A percentile compares a stretch with the other conserved stretches of the same genome.
Evolutionary conservation across 2,888 invertebrate species (phyloP).

Genomic region (Ypsolopha sequella): DNA sequence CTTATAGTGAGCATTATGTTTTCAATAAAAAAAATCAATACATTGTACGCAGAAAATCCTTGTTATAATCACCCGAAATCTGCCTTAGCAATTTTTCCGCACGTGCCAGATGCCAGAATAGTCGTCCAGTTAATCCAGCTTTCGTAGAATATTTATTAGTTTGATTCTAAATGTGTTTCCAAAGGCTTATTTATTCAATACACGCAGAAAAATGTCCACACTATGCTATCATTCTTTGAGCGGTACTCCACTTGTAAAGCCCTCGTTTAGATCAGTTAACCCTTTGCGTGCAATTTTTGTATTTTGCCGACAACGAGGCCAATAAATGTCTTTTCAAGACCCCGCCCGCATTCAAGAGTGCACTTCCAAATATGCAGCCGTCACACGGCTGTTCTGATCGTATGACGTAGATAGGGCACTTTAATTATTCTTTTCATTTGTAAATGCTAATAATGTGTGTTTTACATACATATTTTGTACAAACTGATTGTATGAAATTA

Average conservation of each 20-base stretch:
- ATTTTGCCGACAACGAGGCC: slow-evolving; percentile 33
- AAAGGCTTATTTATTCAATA: too few species aligned
- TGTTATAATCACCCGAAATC: too few species aligned
- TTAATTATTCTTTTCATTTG: neutral
- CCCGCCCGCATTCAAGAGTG: slow-evolving; percentile 9
- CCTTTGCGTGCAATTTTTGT: slow-evolving; percentile 34
- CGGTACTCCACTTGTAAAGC: slow-evolving; percentile 19
- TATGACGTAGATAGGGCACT: neutral
- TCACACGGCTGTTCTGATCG: neutral
- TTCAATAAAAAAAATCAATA: too few species aligned
- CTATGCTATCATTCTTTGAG: slow-evolving; percentile 4
- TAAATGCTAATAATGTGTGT: neutral
- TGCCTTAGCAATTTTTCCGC: too few species aligned
- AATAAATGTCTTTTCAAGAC: slow-evolving; percentile 41
- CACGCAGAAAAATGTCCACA: neutral
- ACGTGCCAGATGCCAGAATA: too few species aligned
- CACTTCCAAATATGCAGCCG: neutral
- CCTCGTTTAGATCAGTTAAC: slow-evolving; percentile 49
- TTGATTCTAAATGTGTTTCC: too few species aligned
- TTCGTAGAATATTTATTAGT: too few species aligned
- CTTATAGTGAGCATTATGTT: too few species aligned
- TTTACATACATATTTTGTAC: too few species aligned
- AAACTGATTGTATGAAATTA: too few species aligned
- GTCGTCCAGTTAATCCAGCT: too few species aligned
- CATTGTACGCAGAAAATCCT: too few species aligned